These are phyloP conservation scores for Hestina assimilis DNA, from an alignment of 1,140 invertebrate genomes.

Conservation along the genomic window DNA sequence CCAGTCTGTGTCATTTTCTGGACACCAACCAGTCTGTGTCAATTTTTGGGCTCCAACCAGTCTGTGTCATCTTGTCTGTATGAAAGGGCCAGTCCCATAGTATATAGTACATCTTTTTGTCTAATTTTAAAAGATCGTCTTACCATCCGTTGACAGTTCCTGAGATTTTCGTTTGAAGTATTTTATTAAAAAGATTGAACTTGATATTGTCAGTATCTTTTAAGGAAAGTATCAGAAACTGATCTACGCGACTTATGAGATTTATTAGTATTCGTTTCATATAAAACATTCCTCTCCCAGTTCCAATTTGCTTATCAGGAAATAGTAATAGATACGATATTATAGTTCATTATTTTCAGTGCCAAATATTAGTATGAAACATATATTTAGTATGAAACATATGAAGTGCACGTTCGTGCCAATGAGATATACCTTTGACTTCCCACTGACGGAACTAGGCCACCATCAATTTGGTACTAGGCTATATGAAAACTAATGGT, in stretches of 20 bases:
- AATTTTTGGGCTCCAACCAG: too few relatives aligned
- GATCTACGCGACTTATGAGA: neutral
- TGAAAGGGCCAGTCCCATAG: too few relatives aligned
- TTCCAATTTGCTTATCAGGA: neutral
- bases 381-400: conserved; percentile 22
- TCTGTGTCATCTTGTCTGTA: too few relatives aligned
- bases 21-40: too few relatives aligned
- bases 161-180: neutral
- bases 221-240: neutral
- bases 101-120: too few relatives aligned
- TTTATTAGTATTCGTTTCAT: neutral
- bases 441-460: neutral
- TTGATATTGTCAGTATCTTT: neutral
- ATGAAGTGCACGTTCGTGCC: neutral
- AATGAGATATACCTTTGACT: neutral
- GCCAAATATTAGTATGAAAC: too few relatives aligned
- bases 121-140: neutral
- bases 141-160: neutral
- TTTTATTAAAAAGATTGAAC: neutral
- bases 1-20: too few relatives aligned
- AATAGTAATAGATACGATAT: conserved; percentile 9
- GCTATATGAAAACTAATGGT: conserved; percentile 2
- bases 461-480: neutral
- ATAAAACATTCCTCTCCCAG: neutral
- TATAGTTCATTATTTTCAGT: conserved; percentile 30